Base-by-base conservation (phyloP, 1,140 invertebrate species). In the Eueides isabella region DNA sequence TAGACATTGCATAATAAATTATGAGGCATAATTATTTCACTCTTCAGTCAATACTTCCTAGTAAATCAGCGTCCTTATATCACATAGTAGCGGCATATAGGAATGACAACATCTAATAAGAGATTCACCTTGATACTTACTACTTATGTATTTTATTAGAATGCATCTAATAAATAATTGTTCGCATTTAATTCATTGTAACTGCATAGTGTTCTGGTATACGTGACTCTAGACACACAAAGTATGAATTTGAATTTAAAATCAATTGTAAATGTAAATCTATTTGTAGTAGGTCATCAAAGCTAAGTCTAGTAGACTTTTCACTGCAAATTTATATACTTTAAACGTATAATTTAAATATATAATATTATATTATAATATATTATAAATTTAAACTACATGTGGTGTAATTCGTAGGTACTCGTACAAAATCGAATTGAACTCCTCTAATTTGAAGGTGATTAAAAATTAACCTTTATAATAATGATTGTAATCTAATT, bases 121-220 rank as follows among this genome's bases (percentile, higher is more conserved):
- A 68, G 38, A 68, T 61, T 68, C 44, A 68, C 44, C 66, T 68
- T 68, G 66, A 23, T 12, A 6, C 41, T 23, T 44, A 44, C 41
- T 44, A 14, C 5, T 5, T 44, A 30, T 6, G 29, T 26, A 33
- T 9, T 67, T 41, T 31, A 68, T 68, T 68, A 68, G 44, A 55
- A 68, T 68, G 66, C 66, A 55, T 55, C 28, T 23, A 31, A 68
- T 55, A 48, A 31, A 2, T n/a, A 1, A 68, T 29, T 26, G 31
- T 31, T 48, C 44, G 66, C 44, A 68, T 67, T 68, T 68, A 68
- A 68, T 68, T 55, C 23, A 68, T 68, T 55, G 0, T 9, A 28
- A 44, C 41, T 44, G 41, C 41, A 44, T 44, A 19, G 1, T 44
- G 41, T 7, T 44, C 16, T 44, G 41, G 41, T 44, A 44, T 44